Evolutionary conservation across 2,797 vertebrate genomes (phyloP).

Genomic region (Amphiprion clarkii): DNA sequence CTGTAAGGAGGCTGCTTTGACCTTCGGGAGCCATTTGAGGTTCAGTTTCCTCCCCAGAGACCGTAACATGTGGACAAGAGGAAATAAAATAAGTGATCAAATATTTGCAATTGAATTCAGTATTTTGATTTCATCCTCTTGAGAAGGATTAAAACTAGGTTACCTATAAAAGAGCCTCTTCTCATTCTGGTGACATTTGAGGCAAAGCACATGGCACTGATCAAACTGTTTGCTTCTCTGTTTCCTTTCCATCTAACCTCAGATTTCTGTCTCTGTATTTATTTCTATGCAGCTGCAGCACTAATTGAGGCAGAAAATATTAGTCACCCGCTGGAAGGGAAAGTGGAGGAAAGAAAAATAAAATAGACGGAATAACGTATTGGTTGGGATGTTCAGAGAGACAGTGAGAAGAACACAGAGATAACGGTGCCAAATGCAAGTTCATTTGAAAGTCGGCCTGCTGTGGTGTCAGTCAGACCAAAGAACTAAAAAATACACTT

Average conservation of each 20-base stretch:
- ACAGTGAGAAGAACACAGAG: constrained; percentile 9
- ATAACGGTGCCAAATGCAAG: constrained; percentile 31
- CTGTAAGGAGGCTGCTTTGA: too few species aligned
- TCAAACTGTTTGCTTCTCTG: constrained; percentile 43
- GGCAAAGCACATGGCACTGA: constrained; percentile 54
- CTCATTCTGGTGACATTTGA: constrained; percentile 21
- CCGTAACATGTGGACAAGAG: too few species aligned
- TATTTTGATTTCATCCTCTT: not conserved
- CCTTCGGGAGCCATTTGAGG: too few species aligned
- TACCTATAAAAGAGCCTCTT: constrained; percentile 5
- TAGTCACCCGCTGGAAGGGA: constrained; percentile 77
- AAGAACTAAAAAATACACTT: not conserved
- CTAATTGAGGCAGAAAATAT: constrained; percentile 80
- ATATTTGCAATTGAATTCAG: not conserved
- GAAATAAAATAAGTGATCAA: too few species aligned
- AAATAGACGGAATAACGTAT: constrained; percentile 50
- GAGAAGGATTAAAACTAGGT: constrained; percentile 17
- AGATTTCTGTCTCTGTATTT: constrained; percentile 36
- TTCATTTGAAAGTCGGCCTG: constrained; percentile 34
- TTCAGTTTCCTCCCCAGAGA: too few species aligned
- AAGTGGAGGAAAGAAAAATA: constrained; percentile 68
- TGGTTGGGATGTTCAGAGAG: constrained; percentile 10
- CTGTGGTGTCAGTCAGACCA: constrained; percentile 35
- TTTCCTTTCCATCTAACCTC: constrained; percentile 27
- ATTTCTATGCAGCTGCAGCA: constrained; percentile 25